Evolutionary conservation across 1,140 invertebrate genomes (phyloP).

Genomic region (Yoshiicerus persimilis): DNA sequence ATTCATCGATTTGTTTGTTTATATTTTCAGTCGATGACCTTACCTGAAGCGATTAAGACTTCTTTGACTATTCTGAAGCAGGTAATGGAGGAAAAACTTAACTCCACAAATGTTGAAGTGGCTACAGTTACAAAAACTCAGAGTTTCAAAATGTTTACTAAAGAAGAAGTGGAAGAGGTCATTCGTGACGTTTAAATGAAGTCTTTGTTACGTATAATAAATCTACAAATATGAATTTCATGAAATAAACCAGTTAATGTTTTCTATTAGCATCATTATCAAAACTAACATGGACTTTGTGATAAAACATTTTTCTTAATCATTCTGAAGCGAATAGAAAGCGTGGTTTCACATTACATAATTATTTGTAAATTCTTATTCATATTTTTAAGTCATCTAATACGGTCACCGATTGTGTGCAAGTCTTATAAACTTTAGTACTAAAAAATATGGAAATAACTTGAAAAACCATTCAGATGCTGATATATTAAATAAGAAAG

Average conservation of each 20-base stretch:
- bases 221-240: background rate
- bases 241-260: background rate
- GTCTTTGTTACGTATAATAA: background rate
- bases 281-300: too few relatives aligned
- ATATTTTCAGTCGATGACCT: constrained; percentile 82
- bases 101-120: constrained; percentile 96
- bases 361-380: too few relatives aligned
- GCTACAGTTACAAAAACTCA: constrained; percentile 85
- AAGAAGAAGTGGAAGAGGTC: constrained; percentile 87
- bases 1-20: constrained; percentile 17
- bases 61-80: constrained; percentile 95
- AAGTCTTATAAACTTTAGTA: too few relatives aligned
- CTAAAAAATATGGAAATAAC: too few relatives aligned
- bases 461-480: too few relatives aligned
- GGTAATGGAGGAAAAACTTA: constrained; percentile 99
- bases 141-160: constrained; percentile 86
- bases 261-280: background rate
- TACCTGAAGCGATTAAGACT: constrained; percentile 91
- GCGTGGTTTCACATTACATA: too few relatives aligned
- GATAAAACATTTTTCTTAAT: too few relatives aligned
- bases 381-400: too few relatives aligned
- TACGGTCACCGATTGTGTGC: too few relatives aligned
- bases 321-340: too few relatives aligned
- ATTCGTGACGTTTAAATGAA: constrained; percentile 60
- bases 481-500: too few relatives aligned